Conservation (phyloP, 2,113 vertebrate genomes). For the Nothocercus nigrocapillus region DNA sequence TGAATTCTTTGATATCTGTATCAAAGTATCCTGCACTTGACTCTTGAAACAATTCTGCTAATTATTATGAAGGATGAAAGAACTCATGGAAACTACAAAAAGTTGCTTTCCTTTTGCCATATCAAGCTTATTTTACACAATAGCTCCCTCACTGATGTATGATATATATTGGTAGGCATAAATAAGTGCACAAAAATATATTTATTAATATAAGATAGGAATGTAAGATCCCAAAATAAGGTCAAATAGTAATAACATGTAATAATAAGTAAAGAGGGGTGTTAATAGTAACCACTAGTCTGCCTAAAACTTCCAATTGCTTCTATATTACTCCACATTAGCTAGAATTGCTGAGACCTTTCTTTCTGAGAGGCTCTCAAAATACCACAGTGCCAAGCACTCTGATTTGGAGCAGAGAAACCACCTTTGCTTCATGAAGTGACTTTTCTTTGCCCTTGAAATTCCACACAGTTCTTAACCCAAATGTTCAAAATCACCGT, state of each 20-base stretch:
- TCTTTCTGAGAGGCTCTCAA: background rate
- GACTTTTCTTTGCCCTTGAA: background rate
- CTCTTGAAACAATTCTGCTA: background rate
- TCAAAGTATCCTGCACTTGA: background rate
- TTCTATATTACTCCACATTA: background rate
- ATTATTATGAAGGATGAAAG: background rate
- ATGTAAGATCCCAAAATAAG: background rate
- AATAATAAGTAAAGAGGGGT: background rate
- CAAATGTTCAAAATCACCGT: background rate
- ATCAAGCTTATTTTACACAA: background rate
- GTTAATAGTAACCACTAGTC: background rate
- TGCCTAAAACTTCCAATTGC: background rate
- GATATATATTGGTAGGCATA: background rate
- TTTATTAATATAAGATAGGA: background rate
- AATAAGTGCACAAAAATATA: background rate
- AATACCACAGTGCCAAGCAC: background rate
- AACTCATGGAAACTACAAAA: background rate
- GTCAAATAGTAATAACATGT: background rate
- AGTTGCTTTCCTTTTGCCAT: background rate
- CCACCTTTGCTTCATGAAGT: background rate
- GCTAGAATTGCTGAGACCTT: background rate
- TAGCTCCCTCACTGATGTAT: background rate
- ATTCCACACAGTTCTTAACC: background rate
- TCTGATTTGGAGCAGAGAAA: background rate
- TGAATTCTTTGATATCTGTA: background rate